Base-by-base conservation (phyloP, 2,888 invertebrate species). In the Troilus luridus region DNA sequence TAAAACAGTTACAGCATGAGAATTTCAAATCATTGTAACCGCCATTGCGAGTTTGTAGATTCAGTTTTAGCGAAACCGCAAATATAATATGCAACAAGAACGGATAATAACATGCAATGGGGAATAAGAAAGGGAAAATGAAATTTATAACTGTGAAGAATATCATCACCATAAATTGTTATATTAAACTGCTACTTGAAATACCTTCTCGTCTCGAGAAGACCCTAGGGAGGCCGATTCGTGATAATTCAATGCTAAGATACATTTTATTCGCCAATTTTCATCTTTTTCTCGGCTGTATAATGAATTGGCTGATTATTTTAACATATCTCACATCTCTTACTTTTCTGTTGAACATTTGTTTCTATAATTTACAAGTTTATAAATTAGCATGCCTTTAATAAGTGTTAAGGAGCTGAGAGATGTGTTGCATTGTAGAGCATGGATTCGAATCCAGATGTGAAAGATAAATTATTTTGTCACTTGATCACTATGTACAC, bases 121-220 rank as follows among this genome's bases (percentile, higher is more conserved):
- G 62, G 62, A 62, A 77, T 77, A 41, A 27, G 24, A 27, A 17
- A 27, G 24, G 8, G 27, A 24, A 41, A 17, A 77, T 27, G 41
- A 5, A 81, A 81, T 17, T 41, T 17, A 5, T 81, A 81, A 41
- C 17, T 19, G 41, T 27, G 17, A 0, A 41, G 77, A 81, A 81
- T 81, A 81, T 81, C 17, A 81, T 81, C 77, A 41, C 7, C 77
- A 81, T 81, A 81, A 81, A 81, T 81, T 41, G 41, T 41, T 41
- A 41, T 81, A 17, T 27, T 81, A 81, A 41, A 81, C 27, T 81
- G 0, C 17, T 54, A 17, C 41, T 81, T 81, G 0, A 27, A 41
- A 81, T 81, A 41, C 41, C 54, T 81, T 54, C 21, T 81, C 6
- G 2, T 54, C 21, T 81, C 6, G 2, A 41, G 0, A 81, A 41